phyloP scores from a whole-genome alignment of 2,797 vertebrate genomes.

The Acanthopagrus latus region DNA sequence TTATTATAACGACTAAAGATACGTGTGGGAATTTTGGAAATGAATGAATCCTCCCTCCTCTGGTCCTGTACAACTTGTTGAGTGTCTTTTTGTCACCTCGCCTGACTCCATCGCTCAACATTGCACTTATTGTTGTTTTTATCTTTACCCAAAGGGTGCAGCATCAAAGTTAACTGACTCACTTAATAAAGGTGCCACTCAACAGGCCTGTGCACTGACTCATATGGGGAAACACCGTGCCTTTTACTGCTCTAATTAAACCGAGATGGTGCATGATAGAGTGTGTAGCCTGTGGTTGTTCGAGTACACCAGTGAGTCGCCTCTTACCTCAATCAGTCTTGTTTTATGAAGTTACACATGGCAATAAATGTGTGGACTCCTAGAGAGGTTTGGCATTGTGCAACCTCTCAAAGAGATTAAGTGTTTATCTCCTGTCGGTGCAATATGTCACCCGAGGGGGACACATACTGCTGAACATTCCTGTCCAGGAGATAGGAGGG shows the following conservation, averaged over 20 bases:
- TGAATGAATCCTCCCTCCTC: constrained; percentile 3
- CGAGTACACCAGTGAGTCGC: not conserved
- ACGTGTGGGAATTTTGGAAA: rapidly evolving
- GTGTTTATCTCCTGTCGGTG: constrained; percentile 18
- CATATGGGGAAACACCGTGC: constrained; percentile 33
- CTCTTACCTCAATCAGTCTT: not conserved
- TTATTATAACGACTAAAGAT: not conserved
- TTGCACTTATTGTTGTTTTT: not conserved
- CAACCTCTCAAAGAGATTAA: constrained; percentile 6
- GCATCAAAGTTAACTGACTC: constrained; percentile 23
- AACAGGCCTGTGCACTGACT: constrained; percentile 26
- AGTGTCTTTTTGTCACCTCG: not conserved
- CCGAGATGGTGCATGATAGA: not conserved
- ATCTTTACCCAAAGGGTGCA: constrained; percentile 54
- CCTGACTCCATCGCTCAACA: not conserved
- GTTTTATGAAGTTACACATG: constrained; percentile 10
- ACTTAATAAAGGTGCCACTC: constrained; percentile 8
- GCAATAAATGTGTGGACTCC: not conserved
- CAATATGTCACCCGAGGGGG: constrained; percentile 6
- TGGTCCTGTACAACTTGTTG: not conserved
- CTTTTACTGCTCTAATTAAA: not conserved
- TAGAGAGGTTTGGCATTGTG: not conserved
- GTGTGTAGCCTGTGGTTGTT: constrained; percentile 18
- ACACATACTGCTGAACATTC: not conserved
- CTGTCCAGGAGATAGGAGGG: too few species aligned